Conservation (phyloP, 1,140 invertebrate genomes). For the Onthophagus taurus region DNA sequence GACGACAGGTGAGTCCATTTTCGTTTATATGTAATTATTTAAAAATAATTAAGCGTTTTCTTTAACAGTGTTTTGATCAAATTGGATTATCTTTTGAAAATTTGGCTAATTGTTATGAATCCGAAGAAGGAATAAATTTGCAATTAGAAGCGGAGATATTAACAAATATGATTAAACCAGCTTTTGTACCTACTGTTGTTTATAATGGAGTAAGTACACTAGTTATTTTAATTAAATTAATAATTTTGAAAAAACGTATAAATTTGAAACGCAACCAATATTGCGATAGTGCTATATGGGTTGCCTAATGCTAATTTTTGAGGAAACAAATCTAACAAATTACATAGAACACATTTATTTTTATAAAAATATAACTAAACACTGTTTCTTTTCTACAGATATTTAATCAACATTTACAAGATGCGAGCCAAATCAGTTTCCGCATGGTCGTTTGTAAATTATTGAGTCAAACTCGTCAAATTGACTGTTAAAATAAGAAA, state of each 20-base stretch:
- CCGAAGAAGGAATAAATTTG: slow-evolving; percentile 40
- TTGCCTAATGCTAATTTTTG: too few species aligned
- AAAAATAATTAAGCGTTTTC: slow-evolving; percentile 3
- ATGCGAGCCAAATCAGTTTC: slow-evolving; percentile 23
- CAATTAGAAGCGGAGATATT: slow-evolving; percentile 46
- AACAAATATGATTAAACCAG: slow-evolving; percentile 40
- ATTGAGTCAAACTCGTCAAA: too few species aligned
- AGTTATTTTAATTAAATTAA: too few species aligned
- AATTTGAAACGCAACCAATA: too few species aligned
- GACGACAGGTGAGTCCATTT: slow-evolving; percentile 19
- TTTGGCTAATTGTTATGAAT: slow-evolving; percentile 39
- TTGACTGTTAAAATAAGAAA: too few species aligned
- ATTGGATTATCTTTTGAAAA: slow-evolving; percentile 32
- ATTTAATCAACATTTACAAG: slow-evolving; percentile 28
- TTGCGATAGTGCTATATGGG: too few species aligned
- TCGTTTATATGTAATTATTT: too few species aligned
- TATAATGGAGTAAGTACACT: slow-evolving; percentile 41
- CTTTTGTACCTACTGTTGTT: slow-evolving; percentile 54
- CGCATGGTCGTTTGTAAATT: slow-evolving; percentile 21
- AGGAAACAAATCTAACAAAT: slow-evolving; percentile 16
- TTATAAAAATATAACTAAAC: too few species aligned
- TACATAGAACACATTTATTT: too few species aligned
- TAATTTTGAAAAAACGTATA: too few species aligned
- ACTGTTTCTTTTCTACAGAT: too few species aligned
- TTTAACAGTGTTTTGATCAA: slow-evolving; percentile 42